A percentile compares a stretch with the other conserved stretches of the same genome.
Conservation (phyloP, 1,140 invertebrate species). For the Notospermus geniculatus region DNA sequence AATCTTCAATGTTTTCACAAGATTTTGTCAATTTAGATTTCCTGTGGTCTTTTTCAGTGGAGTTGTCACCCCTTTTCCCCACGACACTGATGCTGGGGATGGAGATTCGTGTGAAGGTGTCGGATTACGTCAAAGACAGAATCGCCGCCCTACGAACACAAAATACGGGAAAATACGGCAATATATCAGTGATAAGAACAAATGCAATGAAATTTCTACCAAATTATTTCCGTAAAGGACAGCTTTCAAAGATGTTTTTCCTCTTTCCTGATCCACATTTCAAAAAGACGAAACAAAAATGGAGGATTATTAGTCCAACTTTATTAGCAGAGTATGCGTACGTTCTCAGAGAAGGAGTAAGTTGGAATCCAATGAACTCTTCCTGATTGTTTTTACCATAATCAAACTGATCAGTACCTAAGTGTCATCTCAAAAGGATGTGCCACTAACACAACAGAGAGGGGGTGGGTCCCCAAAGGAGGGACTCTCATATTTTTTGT, state of each 20-base stretch:
- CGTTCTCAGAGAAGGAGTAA: slow-evolving; percentile 78
- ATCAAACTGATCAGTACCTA: too few relatives aligned
- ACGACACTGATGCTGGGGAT: slow-evolving; percentile 88
- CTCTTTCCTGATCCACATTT: slow-evolving; percentile 99
- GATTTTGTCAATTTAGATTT: neutral
- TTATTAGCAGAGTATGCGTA: slow-evolving; percentile 96
- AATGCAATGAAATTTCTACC: slow-evolving; percentile 99
- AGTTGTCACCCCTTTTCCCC: slow-evolving; percentile 87
- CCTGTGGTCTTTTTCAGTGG: slow-evolving; percentile 62
- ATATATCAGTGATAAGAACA: slow-evolving; percentile 91
- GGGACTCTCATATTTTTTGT: too few relatives aligned
- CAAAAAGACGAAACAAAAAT: slow-evolving; percentile 98
- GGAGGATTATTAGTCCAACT: slow-evolving; percentile 94
- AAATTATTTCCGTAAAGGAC: slow-evolving; percentile 91
- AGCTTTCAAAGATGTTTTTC: slow-evolving; percentile 98
- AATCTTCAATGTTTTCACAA: too few relatives aligned
- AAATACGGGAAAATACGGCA: slow-evolving; percentile 77
- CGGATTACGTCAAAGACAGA: slow-evolving; percentile 95
- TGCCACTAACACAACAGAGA: too few relatives aligned
- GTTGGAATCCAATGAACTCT: slow-evolving; percentile 27
- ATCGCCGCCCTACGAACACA: slow-evolving; percentile 82
- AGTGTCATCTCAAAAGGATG: too few relatives aligned
- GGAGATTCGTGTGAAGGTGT: slow-evolving; percentile 95
- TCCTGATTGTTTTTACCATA: too few relatives aligned
- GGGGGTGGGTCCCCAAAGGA: too few relatives aligned